Percentiles rank a stretch among this genome's conserved stretches.
These are phyloP conservation scores for Rutilus rutilus DNA, from an alignment of 2,113 vertebrate species.

Conservation along the genomic window DNA sequence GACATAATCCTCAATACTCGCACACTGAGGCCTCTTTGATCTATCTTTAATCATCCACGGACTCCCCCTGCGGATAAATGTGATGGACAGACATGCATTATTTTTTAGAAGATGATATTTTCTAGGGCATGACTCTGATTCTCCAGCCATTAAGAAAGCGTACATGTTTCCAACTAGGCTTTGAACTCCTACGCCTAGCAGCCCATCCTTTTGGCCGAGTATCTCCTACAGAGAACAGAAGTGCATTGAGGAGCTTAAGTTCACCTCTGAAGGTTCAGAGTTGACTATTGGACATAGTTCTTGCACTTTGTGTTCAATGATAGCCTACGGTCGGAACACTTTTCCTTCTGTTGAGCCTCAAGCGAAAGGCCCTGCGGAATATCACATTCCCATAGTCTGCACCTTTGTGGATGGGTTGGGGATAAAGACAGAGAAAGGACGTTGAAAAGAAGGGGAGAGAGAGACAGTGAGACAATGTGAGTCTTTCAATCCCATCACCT, in stretches of 20 bases:
- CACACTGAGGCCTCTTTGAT: constrained; percentile 37
- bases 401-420: background rate
- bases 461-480: constrained; percentile 3
- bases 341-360: background rate
- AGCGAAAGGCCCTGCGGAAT: background rate
- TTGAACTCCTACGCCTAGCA: constrained; percentile 3
- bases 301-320: background rate
- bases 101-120: constrained; percentile 40
- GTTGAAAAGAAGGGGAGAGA: background rate
- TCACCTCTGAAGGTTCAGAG: background rate
- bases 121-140: constrained; percentile 20
- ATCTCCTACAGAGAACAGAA: constrained; percentile 16
- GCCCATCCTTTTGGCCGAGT: background rate
- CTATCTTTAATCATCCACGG: constrained; percentile 20
- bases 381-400: background rate
- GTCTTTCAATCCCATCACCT: constrained; percentile 28
- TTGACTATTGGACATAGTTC: background rate
- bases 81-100: constrained; percentile 39
- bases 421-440: constrained; percentile 6
- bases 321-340: background rate
- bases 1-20: constrained; percentile 44
- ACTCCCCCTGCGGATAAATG: constrained; percentile 33
- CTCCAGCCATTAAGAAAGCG: constrained; percentile 11
- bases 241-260: background rate
- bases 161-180: constrained; percentile 7